These are phyloP conservation scores for Ommatoiulus sabulosus DNA, from an alignment of 2,888 invertebrate genomes.

Conservation along the genomic window DNA sequence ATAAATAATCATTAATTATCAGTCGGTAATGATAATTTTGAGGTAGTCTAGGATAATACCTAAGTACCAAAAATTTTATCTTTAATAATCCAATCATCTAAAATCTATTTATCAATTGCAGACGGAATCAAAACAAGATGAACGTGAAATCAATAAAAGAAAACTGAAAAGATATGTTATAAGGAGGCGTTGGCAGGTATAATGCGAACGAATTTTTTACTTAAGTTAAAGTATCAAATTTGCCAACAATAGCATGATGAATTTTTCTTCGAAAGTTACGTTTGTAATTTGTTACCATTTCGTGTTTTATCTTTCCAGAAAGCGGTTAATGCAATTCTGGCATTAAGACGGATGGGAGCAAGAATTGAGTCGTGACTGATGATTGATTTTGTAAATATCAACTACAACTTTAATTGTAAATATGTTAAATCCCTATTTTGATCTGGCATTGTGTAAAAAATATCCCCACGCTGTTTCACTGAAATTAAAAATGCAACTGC, in stretches of 20 bases:
- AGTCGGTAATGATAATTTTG: too few species aligned
- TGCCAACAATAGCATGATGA: not conserved
- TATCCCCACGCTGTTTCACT: not conserved
- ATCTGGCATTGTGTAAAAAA: not conserved
- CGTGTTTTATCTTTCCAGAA: slow-evolving; percentile 71
- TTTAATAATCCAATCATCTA: too few species aligned
- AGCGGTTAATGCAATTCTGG: slow-evolving; percentile 88
- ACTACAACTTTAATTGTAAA: not conserved
- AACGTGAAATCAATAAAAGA: slow-evolving; percentile 76
- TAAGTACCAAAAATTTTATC: too few species aligned
- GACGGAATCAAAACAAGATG: slow-evolving; percentile 67
- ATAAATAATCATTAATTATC: too few species aligned
- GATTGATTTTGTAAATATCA: slow-evolving; percentile 2
- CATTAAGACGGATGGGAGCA: slow-evolving; percentile 83
- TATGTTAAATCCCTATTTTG: slow-evolving; percentile 3
- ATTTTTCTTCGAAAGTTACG: slow-evolving; percentile 49
- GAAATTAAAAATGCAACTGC: not conserved
- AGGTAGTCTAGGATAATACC: too few species aligned
- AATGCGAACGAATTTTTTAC: too few species aligned
- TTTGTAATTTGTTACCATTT: too few species aligned
- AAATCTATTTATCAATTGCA: not conserved
- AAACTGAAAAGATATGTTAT: slow-evolving; percentile 89
- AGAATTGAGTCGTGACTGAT: slow-evolving; percentile 51
- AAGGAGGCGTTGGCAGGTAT: slow-evolving; percentile 80
- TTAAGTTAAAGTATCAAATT: not conserved